Conservation (phyloP, 2,797 vertebrate genomes). For the Garrulus glandarius region DNA sequence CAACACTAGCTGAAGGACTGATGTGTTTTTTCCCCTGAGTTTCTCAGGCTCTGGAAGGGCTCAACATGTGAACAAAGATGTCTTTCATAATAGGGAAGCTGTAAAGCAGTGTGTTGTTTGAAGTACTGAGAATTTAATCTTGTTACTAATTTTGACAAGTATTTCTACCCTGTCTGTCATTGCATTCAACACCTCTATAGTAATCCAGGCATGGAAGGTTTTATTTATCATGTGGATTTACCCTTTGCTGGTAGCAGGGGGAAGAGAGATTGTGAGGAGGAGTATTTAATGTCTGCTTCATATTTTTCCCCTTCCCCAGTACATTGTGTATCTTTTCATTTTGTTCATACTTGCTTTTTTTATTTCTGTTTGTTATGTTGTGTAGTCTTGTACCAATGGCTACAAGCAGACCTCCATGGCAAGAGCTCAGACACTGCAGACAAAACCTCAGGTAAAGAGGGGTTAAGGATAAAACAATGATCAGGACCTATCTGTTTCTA, state of each 20-base stretch:
- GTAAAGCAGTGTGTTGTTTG: neutral
- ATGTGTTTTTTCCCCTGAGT: neutral
- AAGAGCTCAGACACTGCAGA: constrained; percentile 83
- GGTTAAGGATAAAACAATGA: constrained; percentile 27
- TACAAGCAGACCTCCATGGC: constrained; percentile 92
- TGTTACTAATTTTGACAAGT: constrained; percentile 53
- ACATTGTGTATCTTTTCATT: constrained; percentile 33
- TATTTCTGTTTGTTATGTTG: constrained; percentile 81
- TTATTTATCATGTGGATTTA: neutral
- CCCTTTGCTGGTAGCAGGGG: neutral
- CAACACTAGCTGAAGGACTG: neutral
- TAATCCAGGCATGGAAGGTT: neutral
- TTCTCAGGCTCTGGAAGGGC: neutral
- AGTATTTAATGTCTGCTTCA: constrained; percentile 33
- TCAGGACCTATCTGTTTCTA: constrained; percentile 9
- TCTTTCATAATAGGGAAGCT: neutral
- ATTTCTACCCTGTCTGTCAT: constrained; percentile 7
- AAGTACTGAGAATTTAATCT: constrained; percentile 50
- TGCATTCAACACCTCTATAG: neutral
- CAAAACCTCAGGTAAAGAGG: constrained; percentile 84
- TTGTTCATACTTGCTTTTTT: constrained; percentile 77
- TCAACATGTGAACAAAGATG: neutral
- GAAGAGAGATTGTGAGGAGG: neutral
- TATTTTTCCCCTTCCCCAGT: constrained; percentile 43
- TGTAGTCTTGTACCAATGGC: constrained; percentile 93